These are phyloP conservation scores for Drosophila hamatofila DNA, from an alignment of 2,888 invertebrate genomes.

Conservation along the genomic window DNA sequence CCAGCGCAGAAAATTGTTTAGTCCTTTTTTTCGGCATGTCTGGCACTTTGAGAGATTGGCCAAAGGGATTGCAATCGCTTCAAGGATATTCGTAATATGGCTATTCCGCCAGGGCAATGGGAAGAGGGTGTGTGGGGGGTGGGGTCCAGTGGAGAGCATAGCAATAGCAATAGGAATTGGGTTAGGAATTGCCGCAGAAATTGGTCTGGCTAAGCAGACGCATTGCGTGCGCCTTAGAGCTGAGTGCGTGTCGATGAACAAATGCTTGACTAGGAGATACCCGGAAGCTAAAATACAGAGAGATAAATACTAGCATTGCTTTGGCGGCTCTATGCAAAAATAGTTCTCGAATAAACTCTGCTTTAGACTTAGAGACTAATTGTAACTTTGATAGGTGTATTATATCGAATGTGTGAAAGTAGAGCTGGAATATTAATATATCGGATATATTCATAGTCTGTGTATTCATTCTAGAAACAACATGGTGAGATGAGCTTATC, in stretches of 20 bases:
- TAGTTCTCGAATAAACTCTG: too few species aligned
- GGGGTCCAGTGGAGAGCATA: too few species aligned
- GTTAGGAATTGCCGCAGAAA: slow-evolving; percentile 29
- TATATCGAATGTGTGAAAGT: too few species aligned
- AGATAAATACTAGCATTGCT: too few species aligned
- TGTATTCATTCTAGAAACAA: background rate
- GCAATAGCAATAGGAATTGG: slow-evolving; percentile 33
- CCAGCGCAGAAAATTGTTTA: slow-evolving; percentile 83
- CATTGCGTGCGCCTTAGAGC: slow-evolving; percentile 1
- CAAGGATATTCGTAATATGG: slow-evolving; percentile 31
- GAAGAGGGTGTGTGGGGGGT: background rate
- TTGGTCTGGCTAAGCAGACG: slow-evolving; percentile 15
- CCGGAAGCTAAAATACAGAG: too few species aligned
- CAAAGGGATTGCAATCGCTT: slow-evolving; percentile 47
- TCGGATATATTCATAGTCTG: background rate
- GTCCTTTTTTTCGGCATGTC: slow-evolving; percentile 79
- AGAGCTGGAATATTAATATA: too few species aligned
- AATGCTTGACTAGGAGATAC: background rate
- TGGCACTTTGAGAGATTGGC: slow-evolving; percentile 82
- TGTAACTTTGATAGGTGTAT: too few species aligned
- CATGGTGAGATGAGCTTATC: too few species aligned
- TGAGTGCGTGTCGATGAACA: slow-evolving; percentile 9
- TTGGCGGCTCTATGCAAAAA: too few species aligned
- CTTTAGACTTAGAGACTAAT: too few species aligned
- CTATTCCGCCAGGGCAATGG: background rate